A percentile compares a stretch with the other conserved stretches of the same genome.
Conservation (phyloP, 23 tunicate genomes). For the Styela plicata region DNA sequence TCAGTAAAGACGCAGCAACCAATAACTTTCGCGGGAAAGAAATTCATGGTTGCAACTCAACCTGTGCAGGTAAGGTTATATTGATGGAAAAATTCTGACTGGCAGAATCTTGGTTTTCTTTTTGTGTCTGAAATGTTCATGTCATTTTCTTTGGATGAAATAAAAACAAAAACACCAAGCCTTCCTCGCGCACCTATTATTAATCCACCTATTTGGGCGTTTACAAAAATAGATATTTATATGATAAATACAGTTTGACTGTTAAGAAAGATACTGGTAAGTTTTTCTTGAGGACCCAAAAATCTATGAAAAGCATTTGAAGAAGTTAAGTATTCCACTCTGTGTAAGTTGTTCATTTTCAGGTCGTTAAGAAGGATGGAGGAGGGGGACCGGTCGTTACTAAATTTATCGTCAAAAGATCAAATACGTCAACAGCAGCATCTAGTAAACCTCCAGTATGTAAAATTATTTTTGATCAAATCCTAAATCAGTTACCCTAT, state of each 20-base stretch:
- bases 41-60: slow-evolving; percentile 23
- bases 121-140: no score
- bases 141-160: no score
- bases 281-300: not conserved
- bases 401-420: slow-evolving; percentile 22
- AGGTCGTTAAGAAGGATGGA: slow-evolving; percentile 29
- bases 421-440: slow-evolving; percentile 23
- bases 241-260: not conserved
- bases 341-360: no score
- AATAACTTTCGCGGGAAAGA: slow-evolving; percentile 23
- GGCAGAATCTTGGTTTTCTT: no score
- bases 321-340: no score
- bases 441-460: slow-evolving; percentile 17
- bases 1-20: slow-evolving; percentile 17
- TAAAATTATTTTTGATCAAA: not conserved
- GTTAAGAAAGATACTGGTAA: not conserved
- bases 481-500: no score
- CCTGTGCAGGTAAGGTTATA: slow-evolving; percentile 37
- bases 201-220: no score
- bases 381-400: slow-evolving; percentile 30
- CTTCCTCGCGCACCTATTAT: no score
- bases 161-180: no score
- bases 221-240: not conserved
- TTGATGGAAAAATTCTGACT: no score
- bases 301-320: not conserved